phyloP scores from a whole-genome alignment of 2,888 invertebrate species.

The Tenthredo mesomela region DNA sequence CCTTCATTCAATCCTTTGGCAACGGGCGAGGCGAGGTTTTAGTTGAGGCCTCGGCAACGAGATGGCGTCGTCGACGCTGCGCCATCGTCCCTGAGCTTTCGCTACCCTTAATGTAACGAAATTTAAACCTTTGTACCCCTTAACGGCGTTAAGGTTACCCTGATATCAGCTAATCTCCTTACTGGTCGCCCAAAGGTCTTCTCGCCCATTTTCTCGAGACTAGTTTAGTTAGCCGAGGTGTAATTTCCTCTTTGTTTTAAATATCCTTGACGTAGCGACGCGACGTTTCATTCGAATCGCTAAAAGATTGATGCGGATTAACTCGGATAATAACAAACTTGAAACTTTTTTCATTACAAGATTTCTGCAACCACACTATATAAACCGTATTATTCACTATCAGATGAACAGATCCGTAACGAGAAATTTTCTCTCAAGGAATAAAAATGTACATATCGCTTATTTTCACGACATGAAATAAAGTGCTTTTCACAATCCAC shows the following conservation, averaged over 20 bases:
- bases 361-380: not conserved
- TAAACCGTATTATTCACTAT: not conserved
- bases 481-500: not conserved
- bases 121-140: slow-evolving; percentile 36
- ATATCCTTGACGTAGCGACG: not conserved
- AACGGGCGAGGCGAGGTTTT: slow-evolving; percentile 38
- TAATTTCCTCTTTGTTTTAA: slow-evolving; percentile 37
- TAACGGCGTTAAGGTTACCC: slow-evolving; percentile 44
- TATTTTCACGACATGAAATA: not conserved
- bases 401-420: not conserved
- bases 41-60: slow-evolving; percentile 44
- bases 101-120: slow-evolving; percentile 33
- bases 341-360: not conserved
- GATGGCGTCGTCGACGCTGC: slow-evolving; percentile 52
- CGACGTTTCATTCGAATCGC: not conserved
- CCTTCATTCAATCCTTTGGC: slow-evolving; percentile 44
- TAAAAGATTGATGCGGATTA: not conserved
- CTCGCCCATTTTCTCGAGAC: slow-evolving; percentile 28
- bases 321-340: not conserved
- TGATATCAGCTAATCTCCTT: slow-evolving; percentile 48
- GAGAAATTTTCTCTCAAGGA: not conserved
- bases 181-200: slow-evolving; percentile 16
- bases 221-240: not conserved
- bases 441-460: not conserved
- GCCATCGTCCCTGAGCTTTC: slow-evolving; percentile 35